Evolutionary conservation across 2,797 vertebrate species (phyloP).

Genomic region (Cyprinodon diabolis): DNA sequence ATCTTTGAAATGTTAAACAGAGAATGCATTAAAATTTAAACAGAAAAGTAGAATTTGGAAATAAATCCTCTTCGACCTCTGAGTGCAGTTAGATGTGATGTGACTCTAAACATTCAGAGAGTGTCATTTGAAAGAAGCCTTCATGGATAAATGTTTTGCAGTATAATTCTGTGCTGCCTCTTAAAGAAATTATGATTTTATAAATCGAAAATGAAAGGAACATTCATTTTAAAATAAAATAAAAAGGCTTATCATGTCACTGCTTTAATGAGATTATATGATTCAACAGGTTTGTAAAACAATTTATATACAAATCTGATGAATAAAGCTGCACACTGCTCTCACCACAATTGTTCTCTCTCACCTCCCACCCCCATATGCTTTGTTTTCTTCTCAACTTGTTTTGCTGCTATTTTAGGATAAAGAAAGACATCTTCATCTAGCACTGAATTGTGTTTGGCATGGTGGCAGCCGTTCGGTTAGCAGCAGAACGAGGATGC

Average conservation of each 20-base stretch:
- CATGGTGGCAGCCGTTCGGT: slow-evolving; percentile 2
- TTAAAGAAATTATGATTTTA: neutral
- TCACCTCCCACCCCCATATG: neutral
- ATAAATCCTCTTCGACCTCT: neutral
- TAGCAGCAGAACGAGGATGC: slow-evolving; percentile 29
- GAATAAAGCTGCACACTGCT: slow-evolving; percentile 12
- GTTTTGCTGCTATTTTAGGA: slow-evolving; percentile 25
- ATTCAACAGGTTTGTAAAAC: slow-evolving; percentile 12
- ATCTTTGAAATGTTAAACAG: neutral
- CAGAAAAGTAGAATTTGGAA: too few species aligned
- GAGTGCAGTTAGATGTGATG: neutral
- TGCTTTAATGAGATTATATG: slow-evolving; percentile 8
- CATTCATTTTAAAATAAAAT: neutral
- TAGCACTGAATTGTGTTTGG: slow-evolving; percentile 21
- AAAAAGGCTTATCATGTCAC: neutral
- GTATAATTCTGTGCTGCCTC: neutral
- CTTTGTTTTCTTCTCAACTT: slow-evolving; percentile 17
- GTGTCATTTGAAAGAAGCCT: neutral
- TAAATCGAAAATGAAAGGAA: neutral
- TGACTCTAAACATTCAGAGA: neutral
- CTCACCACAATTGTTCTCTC: neutral
- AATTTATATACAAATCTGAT: slow-evolving; percentile 12
- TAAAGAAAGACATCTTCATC: slow-evolving; percentile 50
- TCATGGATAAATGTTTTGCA: neutral
- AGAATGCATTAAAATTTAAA: neutral